phyloP scores from a whole-genome alignment of 2,797 vertebrate species.

The Aselliscus stoliczkanus region DNA sequence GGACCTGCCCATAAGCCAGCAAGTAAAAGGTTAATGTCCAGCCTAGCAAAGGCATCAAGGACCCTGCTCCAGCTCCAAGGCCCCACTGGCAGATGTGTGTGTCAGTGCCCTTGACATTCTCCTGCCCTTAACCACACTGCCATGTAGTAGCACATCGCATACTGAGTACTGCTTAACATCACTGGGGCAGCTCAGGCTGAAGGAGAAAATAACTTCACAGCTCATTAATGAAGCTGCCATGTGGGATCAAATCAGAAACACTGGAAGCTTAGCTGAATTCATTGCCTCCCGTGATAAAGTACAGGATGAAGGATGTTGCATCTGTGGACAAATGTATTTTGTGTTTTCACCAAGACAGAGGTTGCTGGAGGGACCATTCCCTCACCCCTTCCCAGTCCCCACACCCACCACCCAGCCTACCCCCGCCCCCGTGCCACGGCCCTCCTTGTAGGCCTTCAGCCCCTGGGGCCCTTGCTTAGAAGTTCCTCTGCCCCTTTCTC shows the following conservation, averaged over 20 bases:
- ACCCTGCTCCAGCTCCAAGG: neutral
- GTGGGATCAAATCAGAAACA: neutral
- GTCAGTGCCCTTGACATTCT: neutral
- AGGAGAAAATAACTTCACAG: neutral
- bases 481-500: fast-evolving
- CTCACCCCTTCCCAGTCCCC: neutral
- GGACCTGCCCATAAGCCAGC: neutral
- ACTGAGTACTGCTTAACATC: neutral
- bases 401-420: no score
- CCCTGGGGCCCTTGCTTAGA: neutral
- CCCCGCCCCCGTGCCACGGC: no score
- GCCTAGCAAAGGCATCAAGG: neutral
- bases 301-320: neutral
- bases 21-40: neutral
- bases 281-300: neutral
- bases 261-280: neutral
- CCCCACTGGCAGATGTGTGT: neutral
- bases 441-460: neutral
- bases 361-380: neutral
- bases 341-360: neutral
- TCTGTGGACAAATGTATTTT: neutral
- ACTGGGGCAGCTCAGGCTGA: neutral
- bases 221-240: neutral
- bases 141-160: neutral
- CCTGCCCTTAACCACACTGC: neutral